Evolutionary conservation across 2,797 vertebrate species (phyloP).

Genomic region (Trematomus bernacchii): DNA sequence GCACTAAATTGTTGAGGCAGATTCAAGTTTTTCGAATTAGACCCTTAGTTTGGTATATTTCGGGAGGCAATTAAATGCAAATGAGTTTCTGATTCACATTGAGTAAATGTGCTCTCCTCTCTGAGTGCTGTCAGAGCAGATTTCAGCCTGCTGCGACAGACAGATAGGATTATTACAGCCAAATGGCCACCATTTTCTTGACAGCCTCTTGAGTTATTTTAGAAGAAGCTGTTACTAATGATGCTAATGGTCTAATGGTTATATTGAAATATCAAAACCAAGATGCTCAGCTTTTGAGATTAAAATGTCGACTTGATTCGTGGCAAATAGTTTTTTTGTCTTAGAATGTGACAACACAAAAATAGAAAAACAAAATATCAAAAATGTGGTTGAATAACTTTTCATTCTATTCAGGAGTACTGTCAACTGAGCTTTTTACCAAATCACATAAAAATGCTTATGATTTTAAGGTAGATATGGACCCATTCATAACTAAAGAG

Average conservation of each 20-base stretch:
- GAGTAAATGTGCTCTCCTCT: background rate
- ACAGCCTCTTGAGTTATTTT: conserved; percentile 22
- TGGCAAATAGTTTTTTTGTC: background rate
- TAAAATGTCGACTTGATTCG: background rate
- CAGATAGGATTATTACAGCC: conserved; percentile 7
- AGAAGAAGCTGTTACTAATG: background rate
- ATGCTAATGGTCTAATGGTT: background rate
- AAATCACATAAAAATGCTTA: too few species aligned
- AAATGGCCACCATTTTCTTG: background rate
- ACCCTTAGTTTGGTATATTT: background rate
- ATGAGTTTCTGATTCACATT: background rate
- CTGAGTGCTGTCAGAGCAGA: background rate
- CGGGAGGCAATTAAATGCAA: background rate
- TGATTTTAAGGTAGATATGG: too few species aligned
- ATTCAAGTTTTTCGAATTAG: background rate
- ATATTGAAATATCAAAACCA: background rate
- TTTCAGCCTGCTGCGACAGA: conserved; percentile 1
- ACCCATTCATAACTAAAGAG: too few species aligned
- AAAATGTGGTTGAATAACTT: background rate
- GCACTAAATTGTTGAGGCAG: background rate
- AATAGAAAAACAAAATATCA: background rate
- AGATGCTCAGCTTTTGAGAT: background rate
- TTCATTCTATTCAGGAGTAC: too few species aligned
- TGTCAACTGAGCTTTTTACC: too few species aligned
- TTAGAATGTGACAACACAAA: background rate